These are phyloP conservation scores for Machimus atricapillus DNA, from an alignment of 2,888 invertebrate species.

Conservation along the genomic window DNA sequence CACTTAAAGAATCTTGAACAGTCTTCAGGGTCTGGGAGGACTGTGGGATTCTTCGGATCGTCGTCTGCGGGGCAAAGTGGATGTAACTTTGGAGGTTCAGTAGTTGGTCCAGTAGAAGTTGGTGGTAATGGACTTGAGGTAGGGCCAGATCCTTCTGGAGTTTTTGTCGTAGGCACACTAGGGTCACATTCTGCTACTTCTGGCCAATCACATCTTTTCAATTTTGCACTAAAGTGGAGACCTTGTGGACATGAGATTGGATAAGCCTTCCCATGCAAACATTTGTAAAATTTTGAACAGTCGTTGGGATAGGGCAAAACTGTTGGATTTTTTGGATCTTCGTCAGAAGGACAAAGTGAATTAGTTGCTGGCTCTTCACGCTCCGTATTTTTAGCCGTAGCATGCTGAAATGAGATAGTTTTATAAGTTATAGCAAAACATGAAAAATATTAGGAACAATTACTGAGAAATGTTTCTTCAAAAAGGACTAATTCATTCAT, in stretches of 20 bases:
- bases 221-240: constrained; percentile 51
- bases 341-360: constrained; percentile 9
- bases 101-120: background rate
- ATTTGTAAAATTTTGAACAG: constrained; percentile 55
- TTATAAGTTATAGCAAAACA: background rate
- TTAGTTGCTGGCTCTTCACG: background rate
- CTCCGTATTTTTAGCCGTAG: background rate
- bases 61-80: constrained; percentile 28
- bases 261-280: constrained; percentile 51
- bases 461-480: background rate
- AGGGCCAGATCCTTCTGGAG: background rate
- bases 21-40: constrained; percentile 3
- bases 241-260: constrained; percentile 50
- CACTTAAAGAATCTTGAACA: constrained; percentile 56
- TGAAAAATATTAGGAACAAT: background rate
- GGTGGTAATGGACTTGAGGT: background rate
- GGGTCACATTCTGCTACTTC: constrained; percentile 51
- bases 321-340: constrained; percentile 34
- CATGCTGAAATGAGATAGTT: background rate
- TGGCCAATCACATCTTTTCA: constrained; percentile 51
- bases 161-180: background rate
- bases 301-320: constrained; percentile 53
- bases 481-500: background rate
- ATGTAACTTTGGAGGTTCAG: background rate
- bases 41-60: constrained; percentile 15